A percentile compares a stretch with the other conserved stretches of the same genome.
Evolutionary conservation across 2,113 vertebrate species (phyloP).

Genomic region (Paracanthobrama guichenoti): DNA sequence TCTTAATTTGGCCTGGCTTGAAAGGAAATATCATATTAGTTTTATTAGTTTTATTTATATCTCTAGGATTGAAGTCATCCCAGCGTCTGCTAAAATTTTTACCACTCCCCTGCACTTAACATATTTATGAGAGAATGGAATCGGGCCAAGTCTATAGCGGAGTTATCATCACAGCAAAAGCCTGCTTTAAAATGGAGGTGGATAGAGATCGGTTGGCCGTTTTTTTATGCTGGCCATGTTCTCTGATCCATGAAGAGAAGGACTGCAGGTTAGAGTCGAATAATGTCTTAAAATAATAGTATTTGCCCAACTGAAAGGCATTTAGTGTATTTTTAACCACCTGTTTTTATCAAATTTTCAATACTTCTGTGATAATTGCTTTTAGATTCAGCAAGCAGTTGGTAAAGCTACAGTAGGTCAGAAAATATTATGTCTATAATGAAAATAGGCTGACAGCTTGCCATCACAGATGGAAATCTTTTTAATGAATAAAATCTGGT

Average conservation of each 20-base stretch:
- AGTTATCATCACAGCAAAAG: slow-evolving; percentile 46
- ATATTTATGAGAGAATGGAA: slow-evolving; percentile 57
- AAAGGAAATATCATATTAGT: slow-evolving; percentile 55
- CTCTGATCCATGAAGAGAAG: slow-evolving; percentile 30
- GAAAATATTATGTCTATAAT: slow-evolving; percentile 25
- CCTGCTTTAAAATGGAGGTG: slow-evolving; percentile 36
- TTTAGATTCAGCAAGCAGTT: slow-evolving; percentile 32
- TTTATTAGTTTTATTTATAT: slow-evolving; percentile 62
- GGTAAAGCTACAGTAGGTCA: slow-evolving; percentile 31
- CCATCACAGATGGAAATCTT: slow-evolving; percentile 31
- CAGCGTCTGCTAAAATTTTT: slow-evolving; percentile 52
- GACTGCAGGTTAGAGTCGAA: slow-evolving; percentile 2
- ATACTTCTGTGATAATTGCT: slow-evolving; percentile 25
- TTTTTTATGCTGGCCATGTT: slow-evolving; percentile 9
- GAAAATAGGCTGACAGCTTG: slow-evolving; percentile 33
- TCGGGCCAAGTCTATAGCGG: slow-evolving; percentile 44
- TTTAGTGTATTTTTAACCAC: slow-evolving; percentile 3
- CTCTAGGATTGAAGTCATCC: slow-evolving; percentile 55
- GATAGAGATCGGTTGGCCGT: not conserved
- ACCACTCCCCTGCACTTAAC: slow-evolving; percentile 52
- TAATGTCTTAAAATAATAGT: slow-evolving; percentile 24
- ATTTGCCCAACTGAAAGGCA: not conserved
- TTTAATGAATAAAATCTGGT: slow-evolving; percentile 29
- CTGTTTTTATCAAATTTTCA: slow-evolving; percentile 34
- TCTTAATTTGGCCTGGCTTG: slow-evolving; percentile 55